Percentiles rank a stretch among this genome's conserved stretches.
Evolutionary conservation across 2,888 invertebrate genomes (phyloP).

Genomic region (Cheilosia impressa): DNA sequence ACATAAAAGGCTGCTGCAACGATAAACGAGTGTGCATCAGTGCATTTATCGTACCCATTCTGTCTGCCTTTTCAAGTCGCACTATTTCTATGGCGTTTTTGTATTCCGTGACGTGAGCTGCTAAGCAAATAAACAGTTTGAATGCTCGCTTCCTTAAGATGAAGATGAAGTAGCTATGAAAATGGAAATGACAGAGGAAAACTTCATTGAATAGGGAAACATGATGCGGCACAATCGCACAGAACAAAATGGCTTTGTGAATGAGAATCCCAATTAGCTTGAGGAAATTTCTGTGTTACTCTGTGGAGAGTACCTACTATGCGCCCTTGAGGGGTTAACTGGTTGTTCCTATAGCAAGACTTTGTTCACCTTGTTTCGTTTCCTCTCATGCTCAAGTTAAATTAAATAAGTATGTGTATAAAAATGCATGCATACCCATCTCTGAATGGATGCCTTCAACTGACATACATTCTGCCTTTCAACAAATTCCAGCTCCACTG

Average conservation of each 20-base stretch:
- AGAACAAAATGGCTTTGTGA: neutral
- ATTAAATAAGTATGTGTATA: neutral
- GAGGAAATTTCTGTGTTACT: neutral
- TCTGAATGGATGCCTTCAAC: constrained; percentile 3
- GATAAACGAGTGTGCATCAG: neutral
- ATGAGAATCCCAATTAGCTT: constrained; percentile 20
- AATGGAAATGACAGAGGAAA: constrained; percentile 1
- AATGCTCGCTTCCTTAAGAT: neutral
- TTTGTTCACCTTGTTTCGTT: constrained; percentile 7
- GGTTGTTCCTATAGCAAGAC: neutral
- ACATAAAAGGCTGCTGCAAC: neutral
- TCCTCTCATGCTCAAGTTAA: constrained; percentile 8
- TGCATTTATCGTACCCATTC: neutral
- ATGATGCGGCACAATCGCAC: neutral
- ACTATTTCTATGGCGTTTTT: neutral
- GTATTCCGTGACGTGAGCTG: neutral
- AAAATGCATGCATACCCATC: constrained; percentile 9
- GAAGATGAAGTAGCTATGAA: neutral
- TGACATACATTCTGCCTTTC: constrained; percentile 9
- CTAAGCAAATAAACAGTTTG: constrained; percentile 13
- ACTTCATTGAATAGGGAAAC: neutral
- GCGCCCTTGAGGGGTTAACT: constrained; percentile 8
- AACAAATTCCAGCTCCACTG: neutral
- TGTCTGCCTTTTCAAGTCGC: neutral
- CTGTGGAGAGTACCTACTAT: neutral